Base-by-base conservation (phyloP, 2,113 vertebrate genomes). In the Elaphurus davidianus region DNA sequence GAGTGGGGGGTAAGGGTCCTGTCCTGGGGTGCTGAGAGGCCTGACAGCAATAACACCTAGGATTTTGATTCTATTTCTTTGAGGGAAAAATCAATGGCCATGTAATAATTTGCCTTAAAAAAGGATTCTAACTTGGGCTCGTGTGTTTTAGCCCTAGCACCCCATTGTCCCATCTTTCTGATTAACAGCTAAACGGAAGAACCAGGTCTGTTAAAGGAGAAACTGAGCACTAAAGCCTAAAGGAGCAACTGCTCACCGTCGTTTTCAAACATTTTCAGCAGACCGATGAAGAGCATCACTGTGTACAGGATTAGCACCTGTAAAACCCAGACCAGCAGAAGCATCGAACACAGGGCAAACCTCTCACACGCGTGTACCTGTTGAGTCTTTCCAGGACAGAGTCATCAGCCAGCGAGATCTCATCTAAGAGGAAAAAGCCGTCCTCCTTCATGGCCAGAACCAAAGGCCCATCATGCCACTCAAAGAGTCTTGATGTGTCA, bases 371-470 rank as follows among this genome's bases (percentile, higher is more conserved):
- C 5, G 6, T 85, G 9, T 97, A 99, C 99, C 99, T 99, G 98
- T 99, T 99, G 79, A 99, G 99, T 98, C 99, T 99, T 98, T 99
- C 99, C 62, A 99, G 98, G 33, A 99, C 99, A 1, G 99, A 99
- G 98, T 99, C 99, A 54, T 99, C 99, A 47, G 99, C 99, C 97
- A 99, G 97, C 1, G 99, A 99, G 98, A 99, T 99, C 98, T 99
- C 99, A 97, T 99, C 99, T 98, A 99, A 99, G 28, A 99, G 99
- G 14, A 99, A 99, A 97, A 99, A 99, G 0, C 99, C 99, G 0
- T 99, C 99, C 55, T 99, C 99, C 92, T 99, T 99, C 99, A 99
- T 99, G 82, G 99, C 99, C 98, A 99, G 98, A 95, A 99, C 99
- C 97, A 99, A 98, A 36, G 99, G 99, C 9, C 99, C 99, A 90